Percentiles rank a stretch among this genome's conserved stretches.
phyloP scores from a whole-genome alignment of 2,888 invertebrate species.

The Drosophila demipolita region DNA sequence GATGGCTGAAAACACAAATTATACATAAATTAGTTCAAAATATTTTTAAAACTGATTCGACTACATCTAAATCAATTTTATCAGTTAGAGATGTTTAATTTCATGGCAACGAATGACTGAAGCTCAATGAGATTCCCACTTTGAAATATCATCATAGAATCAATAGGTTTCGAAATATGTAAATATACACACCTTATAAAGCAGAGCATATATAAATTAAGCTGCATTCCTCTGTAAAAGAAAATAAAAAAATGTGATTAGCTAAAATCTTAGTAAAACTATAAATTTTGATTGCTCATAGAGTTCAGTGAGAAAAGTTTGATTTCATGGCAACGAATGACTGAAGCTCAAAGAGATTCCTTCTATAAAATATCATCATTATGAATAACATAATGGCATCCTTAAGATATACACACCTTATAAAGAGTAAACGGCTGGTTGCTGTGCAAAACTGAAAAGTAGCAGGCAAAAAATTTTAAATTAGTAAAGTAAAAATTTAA shows the following conservation, averaged over 20 bases:
- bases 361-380: slow-evolving; percentile 66
- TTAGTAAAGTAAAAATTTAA: slow-evolving; percentile 15
- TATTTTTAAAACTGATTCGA: neutral
- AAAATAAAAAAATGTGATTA: neutral
- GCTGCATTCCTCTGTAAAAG: neutral
- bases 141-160: neutral
- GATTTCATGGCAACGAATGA: slow-evolving; percentile 77
- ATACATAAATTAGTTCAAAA: slow-evolving; percentile 5
- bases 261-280: neutral
- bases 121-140: slow-evolving; percentile 16
- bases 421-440: neutral
- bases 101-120: slow-evolving; percentile 11
- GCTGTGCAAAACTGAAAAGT: neutral
- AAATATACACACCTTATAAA: slow-evolving; percentile 9
- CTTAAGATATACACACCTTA: slow-evolving; percentile 35
- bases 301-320: slow-evolving; percentile 60
- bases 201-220: neutral
- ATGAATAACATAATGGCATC: neutral
- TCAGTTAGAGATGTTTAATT: slow-evolving; percentile 4
- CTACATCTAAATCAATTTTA: neutral
- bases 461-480: neutral
- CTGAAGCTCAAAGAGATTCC: slow-evolving; percentile 82
- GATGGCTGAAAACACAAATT: slow-evolving; percentile 12
- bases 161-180: neutral
- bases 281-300: neutral